Evolutionary conservation across 1,140 invertebrate genomes (phyloP), one percentile per base, ranked within the genome.

Genomic region (Lordiphosa mommai): DNA sequence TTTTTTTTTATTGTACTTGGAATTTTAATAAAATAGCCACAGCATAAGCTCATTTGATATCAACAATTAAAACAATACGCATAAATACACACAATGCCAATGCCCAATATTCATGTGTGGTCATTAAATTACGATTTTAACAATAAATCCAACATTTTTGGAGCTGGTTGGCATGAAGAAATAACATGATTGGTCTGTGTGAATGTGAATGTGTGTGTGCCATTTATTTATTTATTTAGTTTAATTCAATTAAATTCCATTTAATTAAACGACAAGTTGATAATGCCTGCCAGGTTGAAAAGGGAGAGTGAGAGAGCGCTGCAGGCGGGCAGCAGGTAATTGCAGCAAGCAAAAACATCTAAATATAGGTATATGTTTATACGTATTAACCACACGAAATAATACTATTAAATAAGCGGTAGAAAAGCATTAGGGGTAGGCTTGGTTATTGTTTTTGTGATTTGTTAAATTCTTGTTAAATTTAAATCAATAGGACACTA

Each of bases 21-120:
- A 40, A 74, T 74, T 80, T 79, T 80, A 79, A 79, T 79, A 74
- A 79, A 79, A 61, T 65, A 73, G 59, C 73, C 58, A 53, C 69
- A 69, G 61, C 53, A 59, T 72, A 69, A 61, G 56, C 61, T 44
- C 57, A 58, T 80, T 79, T 53, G 61, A 59, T 73, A 61, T 61
- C 57, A 69, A 74, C 76, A 79, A 79, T 79, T 74, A 79, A 61
- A 79, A 69, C 51, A 59, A 46, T 58, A 68, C 40, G 37, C 58
- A 67, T 61, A 61, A 67, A 67, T 61, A 41, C 50, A 55, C 48
- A 58, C 23, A 34, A 14, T 30, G 17, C 37, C 10, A 9, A 27
- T 38, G 17, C 12, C 8, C 2, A 27, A 34, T 61, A 38, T 50
- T 37, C 16, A 12, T 30, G 32, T 41, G 33, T 43, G 27, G 33